Conservation (phyloP, 2,797 vertebrate species). For the Periparus ater region DNA sequence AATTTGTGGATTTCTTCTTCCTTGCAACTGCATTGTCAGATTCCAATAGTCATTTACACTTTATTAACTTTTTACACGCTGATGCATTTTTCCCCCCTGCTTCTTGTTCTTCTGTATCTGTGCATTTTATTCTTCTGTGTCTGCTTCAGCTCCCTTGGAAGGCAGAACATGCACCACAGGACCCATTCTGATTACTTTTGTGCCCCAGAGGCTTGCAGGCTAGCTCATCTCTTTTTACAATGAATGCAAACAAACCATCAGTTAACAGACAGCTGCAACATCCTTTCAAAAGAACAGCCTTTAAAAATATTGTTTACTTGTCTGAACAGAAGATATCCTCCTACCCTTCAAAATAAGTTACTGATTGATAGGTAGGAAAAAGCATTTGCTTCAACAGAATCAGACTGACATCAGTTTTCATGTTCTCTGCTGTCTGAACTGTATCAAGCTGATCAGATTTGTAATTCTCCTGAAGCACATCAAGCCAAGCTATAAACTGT, state of each 20-base stretch:
- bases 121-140: neutral
- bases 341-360: conserved; percentile 42
- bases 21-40: neutral
- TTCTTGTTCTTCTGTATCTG: neutral
- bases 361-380: conserved; percentile 55
- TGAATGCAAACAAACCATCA: conserved; percentile 23
- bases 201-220: neutral
- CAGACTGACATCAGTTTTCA: conserved; percentile 57
- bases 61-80: neutral
- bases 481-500: conserved; percentile 42
- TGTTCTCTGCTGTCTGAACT: conserved; percentile 62
- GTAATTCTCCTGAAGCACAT: conserved; percentile 56
- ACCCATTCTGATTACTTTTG: neutral
- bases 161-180: neutral
- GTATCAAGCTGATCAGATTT: conserved; percentile 36
- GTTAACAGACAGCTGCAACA: conserved; percentile 10
- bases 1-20: neutral
- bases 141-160: neutral
- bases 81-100: neutral
- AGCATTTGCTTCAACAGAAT: conserved; percentile 62
- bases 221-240: conserved; percentile 1
- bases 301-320: conserved; percentile 33
- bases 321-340: conserved; percentile 48
- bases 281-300: conserved; percentile 39
- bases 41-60: neutral